phyloP scores from a whole-genome alignment of 35 echinoderm and acorn worm species.

The Diadema setosum region DNA sequence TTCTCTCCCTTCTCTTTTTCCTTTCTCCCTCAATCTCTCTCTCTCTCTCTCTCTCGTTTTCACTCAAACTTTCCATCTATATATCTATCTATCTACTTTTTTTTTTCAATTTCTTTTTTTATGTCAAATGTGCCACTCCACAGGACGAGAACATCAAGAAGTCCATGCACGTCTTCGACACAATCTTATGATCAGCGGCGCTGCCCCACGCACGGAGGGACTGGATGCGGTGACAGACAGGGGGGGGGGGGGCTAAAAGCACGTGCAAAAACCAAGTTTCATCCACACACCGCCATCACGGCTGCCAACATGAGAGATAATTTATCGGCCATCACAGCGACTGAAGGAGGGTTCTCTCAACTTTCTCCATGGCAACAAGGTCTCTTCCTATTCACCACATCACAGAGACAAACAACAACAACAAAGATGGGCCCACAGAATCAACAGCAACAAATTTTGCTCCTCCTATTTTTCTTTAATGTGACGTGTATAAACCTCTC shows the following conservation, averaged over 20 bases:
- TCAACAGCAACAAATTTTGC: too few species aligned
- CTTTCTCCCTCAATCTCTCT: too few species aligned
- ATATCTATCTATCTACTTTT: neutral
- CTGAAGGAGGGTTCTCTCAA: neutral
- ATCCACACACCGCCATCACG: neutral
- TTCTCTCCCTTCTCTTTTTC: too few species aligned
- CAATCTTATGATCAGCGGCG: neutral
- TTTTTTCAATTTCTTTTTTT: neutral
- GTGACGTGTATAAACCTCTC: too few species aligned
- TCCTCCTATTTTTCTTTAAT: too few species aligned
- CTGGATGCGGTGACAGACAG: neutral
- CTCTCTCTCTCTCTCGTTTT: too few species aligned
- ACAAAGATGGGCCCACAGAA: too few species aligned
- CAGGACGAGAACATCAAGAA: slow-evolving; percentile 1
- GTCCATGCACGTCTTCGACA: neutral
- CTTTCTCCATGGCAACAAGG: neutral
- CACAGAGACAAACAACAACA: too few species aligned
- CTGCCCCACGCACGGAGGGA: neutral
- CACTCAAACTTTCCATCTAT: too few species aligned
- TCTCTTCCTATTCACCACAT: neutral
- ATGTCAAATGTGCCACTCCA: too few species aligned
- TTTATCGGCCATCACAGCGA: neutral
- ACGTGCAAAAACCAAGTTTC: neutral
- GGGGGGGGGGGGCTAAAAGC: neutral
- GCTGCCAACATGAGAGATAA: neutral